Evolutionary conservation across 2,888 invertebrate genomes (phyloP), one percentile per base, ranked within the genome.

Genomic region (Plutella xylostella): DNA sequence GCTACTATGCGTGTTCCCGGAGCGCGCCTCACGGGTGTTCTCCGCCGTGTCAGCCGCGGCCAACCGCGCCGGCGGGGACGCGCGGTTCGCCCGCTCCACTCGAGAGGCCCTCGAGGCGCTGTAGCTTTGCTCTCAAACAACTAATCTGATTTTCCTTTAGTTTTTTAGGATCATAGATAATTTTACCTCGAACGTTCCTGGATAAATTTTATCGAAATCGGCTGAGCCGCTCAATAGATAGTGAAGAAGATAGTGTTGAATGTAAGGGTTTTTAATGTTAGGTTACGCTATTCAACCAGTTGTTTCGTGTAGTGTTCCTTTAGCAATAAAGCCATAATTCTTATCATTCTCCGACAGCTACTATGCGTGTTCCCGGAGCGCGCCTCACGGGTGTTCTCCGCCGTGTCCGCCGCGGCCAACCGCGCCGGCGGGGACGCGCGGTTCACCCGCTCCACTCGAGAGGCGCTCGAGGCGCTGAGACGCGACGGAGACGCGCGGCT

Each of bases 1-100:
- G 92, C 72, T 92, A 51, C 76, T 93, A 70, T 84, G 92, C 75
- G 90, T 92, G 49, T 92, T 92, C 66, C 83, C 87, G 63, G 82
- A 82, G 68, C 86, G 87, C 1, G 88, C 89, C 51, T 88, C 88
- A 54, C 86, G 87, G 46, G 91, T 91, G 45, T 88, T 88, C 58
- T 89, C 91, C 28, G 86, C 89, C 3, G 85, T 91, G 28, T 85
- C 85, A 59, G 76, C 79, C 85, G 55, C 89, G 84, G 60, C 87
- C 79, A 61, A 72, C 86, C 55, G 87, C 78, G 55, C 89, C 72
- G 85, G 88, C 82, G 72, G 88, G 55, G 77, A 87, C 48, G 86
- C 86, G 47, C 85, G 86, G 47, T 80, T 84, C 4, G 85, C 88
- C 47, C 75, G 86, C 19, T 65, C 71, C 34, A 83, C 87, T 21